Evolutionary conservation across 2,113 vertebrate genomes (phyloP).

Genomic region (Cynopterus brachyotis): DNA sequence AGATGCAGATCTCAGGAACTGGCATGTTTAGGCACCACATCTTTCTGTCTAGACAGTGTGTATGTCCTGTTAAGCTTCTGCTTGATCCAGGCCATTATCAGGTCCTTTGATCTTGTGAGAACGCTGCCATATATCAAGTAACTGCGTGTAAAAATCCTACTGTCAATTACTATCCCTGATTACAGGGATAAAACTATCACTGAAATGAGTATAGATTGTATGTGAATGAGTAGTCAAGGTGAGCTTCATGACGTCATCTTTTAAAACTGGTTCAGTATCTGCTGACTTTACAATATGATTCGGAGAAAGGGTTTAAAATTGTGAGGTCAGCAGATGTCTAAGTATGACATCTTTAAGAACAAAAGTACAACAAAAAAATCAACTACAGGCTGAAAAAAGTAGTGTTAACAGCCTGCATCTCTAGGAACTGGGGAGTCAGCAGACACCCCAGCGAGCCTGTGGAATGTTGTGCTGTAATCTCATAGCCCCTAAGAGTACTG

Average conservation of each 20-base stretch:
- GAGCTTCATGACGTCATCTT: neutral
- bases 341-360: neutral
- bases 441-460: fast-evolving
- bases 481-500: neutral
- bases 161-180: neutral
- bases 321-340: neutral
- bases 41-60: neutral
- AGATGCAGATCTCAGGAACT: neutral
- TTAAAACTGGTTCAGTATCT: neutral
- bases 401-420: neutral
- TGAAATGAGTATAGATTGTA: neutral
- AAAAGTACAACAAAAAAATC: neutral
- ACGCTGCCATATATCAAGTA: neutral
- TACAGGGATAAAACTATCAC: neutral
- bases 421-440: neutral
- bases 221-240: neutral
- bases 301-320: neutral
- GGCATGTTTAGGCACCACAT: neutral
- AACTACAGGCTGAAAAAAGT: neutral
- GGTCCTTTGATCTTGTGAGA: slow-evolving; percentile 3
- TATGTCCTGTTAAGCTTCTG: neutral
- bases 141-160: neutral
- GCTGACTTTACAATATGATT: neutral
- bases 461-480: neutral
- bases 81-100: neutral